Conservation (phyloP, 2,797 vertebrate species). For the Uromys caudimaculatus region DNA sequence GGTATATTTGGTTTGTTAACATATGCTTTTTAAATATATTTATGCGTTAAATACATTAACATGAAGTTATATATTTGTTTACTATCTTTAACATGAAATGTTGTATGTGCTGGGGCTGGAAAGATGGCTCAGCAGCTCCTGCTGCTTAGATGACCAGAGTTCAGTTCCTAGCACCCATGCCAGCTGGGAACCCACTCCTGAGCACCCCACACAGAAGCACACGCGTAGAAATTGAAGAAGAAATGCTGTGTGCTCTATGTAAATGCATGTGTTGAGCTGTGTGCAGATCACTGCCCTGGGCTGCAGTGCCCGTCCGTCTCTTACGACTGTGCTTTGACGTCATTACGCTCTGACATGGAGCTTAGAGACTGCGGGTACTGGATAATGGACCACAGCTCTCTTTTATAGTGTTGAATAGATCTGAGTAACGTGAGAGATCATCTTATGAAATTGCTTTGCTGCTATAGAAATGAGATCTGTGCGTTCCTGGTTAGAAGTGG, state of each 20-base stretch:
- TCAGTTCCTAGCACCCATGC: not conserved
- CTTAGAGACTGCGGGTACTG: not conserved
- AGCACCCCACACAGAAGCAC: not conserved
- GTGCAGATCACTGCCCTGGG: not conserved
- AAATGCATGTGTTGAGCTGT: constrained; percentile 2
- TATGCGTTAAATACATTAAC: not conserved
- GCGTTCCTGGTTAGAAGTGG: not conserved
- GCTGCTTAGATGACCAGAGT: not conserved
- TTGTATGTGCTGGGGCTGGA: not conserved
- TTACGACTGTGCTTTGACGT: constrained; percentile 1
- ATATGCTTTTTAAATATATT: not conserved
- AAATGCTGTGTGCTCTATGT: not conserved
- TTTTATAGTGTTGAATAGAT: constrained; percentile 31
- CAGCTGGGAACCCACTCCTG: not conserved
- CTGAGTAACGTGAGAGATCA: not conserved
- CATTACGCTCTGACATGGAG: constrained; percentile 26
- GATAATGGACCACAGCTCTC: not conserved
- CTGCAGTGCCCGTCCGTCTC: not conserved
- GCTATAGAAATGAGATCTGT: not conserved
- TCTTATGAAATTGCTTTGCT: constrained; percentile 36
- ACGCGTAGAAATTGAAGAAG: not conserved
- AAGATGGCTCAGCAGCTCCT: not conserved
- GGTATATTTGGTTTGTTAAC: not conserved
- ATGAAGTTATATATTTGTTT: not conserved
- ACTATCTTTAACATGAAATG: not conserved